These are phyloP conservation scores for Lycophotia porphyrea DNA, from an alignment of 2,888 invertebrate species.

Conservation along the genomic window DNA sequence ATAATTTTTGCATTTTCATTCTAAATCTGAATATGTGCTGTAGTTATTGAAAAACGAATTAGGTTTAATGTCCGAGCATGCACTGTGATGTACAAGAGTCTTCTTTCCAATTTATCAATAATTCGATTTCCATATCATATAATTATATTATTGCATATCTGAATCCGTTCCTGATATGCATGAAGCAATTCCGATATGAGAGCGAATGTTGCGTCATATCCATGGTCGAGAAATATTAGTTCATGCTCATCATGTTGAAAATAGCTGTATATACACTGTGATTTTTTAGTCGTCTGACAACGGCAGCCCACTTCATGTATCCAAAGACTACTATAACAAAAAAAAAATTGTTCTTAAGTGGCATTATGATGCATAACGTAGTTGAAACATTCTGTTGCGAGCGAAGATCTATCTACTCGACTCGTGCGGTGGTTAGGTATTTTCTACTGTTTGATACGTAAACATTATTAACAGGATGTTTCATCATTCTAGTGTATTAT, in stretches of 20 bases:
- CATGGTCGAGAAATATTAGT: background rate
- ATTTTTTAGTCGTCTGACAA: no score
- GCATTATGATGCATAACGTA: no score
- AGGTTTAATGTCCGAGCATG: slow-evolving; percentile 9
- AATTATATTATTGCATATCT: no score
- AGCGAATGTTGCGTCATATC: background rate
- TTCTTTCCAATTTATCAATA: slow-evolving; percentile 38
- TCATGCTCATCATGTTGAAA: background rate
- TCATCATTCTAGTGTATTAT: no score
- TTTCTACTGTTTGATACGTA: no score
- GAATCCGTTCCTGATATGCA: slow-evolving; percentile 3
- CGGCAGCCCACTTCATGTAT: no score
- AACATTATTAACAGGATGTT: no score
- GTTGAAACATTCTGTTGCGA: no score
- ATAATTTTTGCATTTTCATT: slow-evolving; percentile 21
- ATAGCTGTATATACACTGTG: background rate
- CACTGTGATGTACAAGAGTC: background rate
- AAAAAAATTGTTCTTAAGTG: no score
- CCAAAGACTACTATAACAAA: no score
- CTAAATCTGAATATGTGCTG: slow-evolving; percentile 7
- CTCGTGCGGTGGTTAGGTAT: no score
- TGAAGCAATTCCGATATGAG: background rate
- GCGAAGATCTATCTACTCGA: no score
- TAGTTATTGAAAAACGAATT: slow-evolving; percentile 24
- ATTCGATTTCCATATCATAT: slow-evolving; percentile 29